These are phyloP conservation scores for Calephelis perditalis DNA, from an alignment of 2,888 invertebrate species.

Conservation along the genomic window DNA sequence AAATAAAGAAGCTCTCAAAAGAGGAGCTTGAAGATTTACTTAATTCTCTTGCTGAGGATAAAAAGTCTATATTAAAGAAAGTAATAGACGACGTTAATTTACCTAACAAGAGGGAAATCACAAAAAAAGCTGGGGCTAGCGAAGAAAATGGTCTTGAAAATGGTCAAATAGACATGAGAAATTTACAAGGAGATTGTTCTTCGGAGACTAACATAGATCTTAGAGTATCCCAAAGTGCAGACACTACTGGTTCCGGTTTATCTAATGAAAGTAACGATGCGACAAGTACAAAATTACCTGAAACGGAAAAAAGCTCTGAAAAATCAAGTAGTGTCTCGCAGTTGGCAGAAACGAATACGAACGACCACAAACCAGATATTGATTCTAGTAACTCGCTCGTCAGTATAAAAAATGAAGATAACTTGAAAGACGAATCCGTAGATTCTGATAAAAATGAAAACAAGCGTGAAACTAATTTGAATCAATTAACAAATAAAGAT, in stretches of 20 bases:
- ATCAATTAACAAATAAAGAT: constrained; percentile 36
- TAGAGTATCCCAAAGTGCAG: constrained; percentile 34
- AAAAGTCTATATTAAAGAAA: constrained; percentile 55
- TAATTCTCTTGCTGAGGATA: constrained; percentile 58
- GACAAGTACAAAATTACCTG: constrained; percentile 39
- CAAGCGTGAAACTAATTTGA: constrained; percentile 53
- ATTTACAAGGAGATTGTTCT: constrained; percentile 46
- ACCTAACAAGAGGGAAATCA: constrained; percentile 64
- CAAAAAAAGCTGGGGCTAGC: constrained; percentile 61
- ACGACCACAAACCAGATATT: constrained; percentile 35
- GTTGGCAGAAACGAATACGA: constrained; percentile 27
- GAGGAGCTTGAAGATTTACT: constrained; percentile 59
- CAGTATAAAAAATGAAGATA: constrained; percentile 33
- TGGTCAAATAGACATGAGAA: constrained; percentile 50
- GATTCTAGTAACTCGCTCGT: constrained; percentile 21
- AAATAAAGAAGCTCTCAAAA: constrained; percentile 57
- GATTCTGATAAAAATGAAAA: constrained; percentile 45
- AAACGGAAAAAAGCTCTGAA: constrained; percentile 32
- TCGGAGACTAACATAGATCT: constrained; percentile 40
- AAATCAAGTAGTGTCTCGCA: constrained; percentile 25
- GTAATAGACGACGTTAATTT: constrained; percentile 46
- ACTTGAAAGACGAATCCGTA: constrained; percentile 34
- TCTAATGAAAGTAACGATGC: constrained; percentile 38
- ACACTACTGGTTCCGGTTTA: constrained; percentile 42
- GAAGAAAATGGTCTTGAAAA: constrained; percentile 56